Conservation (phyloP, 2,888 invertebrate species). For the Elgonia sp. region DNA sequence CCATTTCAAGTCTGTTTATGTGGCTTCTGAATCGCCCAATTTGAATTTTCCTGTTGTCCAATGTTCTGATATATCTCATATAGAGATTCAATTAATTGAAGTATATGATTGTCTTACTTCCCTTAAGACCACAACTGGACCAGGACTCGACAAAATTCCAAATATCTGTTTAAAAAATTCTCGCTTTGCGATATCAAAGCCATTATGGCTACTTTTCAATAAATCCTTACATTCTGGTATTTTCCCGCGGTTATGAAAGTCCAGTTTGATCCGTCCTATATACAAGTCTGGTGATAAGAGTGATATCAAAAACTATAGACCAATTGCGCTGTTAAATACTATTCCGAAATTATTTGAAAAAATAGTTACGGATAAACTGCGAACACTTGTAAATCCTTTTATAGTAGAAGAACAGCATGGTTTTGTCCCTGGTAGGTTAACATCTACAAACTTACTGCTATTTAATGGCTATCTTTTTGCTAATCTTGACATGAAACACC, state of each 20-base stretch:
- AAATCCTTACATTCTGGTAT: slow-evolving; percentile 15
- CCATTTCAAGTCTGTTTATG: not conserved
- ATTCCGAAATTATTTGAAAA: too few species aligned
- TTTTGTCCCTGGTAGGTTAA: not conserved
- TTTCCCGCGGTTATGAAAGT: too few species aligned
- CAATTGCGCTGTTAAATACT: slow-evolving; percentile 25
- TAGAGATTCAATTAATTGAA: not conserved
- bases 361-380: not conserved
- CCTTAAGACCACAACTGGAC: not conserved
- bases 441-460: not conserved
- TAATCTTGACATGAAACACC: not conserved
- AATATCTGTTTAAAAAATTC: not conserved
- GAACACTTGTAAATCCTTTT: not conserved
- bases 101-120: not conserved
- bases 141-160: not conserved
- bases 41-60: not conserved
- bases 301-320: slow-evolving; percentile 27
- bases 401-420: slow-evolving; percentile 20
- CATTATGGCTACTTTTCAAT: slow-evolving; percentile 8
- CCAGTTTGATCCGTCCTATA: slow-evolving; percentile 28
- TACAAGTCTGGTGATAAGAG: slow-evolving; percentile 6
- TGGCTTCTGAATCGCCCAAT: not conserved
- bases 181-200: not conserved
- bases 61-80: not conserved
- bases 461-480: slow-evolving; percentile 8